phyloP scores from a whole-genome alignment of 2,888 invertebrate genomes.

The Dryomyza anilis region DNA sequence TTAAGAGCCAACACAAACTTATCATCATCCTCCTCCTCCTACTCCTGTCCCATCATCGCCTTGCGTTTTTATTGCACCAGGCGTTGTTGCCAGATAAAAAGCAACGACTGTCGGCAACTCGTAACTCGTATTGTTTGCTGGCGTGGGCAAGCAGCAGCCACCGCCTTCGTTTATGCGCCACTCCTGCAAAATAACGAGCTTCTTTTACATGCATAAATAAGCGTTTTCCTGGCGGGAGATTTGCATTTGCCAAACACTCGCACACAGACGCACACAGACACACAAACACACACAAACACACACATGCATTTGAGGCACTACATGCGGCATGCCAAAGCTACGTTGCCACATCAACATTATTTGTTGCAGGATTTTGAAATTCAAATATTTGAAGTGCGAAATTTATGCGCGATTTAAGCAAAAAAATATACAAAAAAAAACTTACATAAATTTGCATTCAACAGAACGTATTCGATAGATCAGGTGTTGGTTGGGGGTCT shows the following conservation, averaged over 20 bases:
- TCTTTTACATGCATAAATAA: constrained; percentile 24
- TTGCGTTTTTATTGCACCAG: too few relatives aligned
- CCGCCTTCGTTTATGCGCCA: constrained; percentile 10
- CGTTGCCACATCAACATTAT: constrained; percentile 18
- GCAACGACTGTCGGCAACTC: neutral
- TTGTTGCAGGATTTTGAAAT: constrained; percentile 22
- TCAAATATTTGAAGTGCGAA: constrained; percentile 24
- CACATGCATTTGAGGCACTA: neutral
- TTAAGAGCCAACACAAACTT: too few relatives aligned
- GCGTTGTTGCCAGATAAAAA: neutral
- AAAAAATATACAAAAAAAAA: constrained; percentile 1
- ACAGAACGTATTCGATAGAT: too few relatives aligned
- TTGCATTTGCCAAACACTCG: constrained; percentile 6
- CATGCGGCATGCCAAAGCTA: neutral
- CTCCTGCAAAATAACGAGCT: constrained; percentile 17
- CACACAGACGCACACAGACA: neutral
- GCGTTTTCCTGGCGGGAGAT: constrained; percentile 6
- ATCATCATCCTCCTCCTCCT: too few relatives aligned
- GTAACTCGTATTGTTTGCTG: neutral
- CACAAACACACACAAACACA: neutral
- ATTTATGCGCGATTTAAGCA: constrained; percentile 18
- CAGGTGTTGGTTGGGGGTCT: too few relatives aligned
- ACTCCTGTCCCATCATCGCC: too few relatives aligned
- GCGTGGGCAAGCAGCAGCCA: neutral
- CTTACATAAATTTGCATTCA: constrained; percentile 9